Percentiles rank a stretch among this genome's conserved stretches.
These are phyloP conservation scores for Intellagama lesueurii DNA, from an alignment of 2,797 vertebrate species.

Conservation along the genomic window DNA sequence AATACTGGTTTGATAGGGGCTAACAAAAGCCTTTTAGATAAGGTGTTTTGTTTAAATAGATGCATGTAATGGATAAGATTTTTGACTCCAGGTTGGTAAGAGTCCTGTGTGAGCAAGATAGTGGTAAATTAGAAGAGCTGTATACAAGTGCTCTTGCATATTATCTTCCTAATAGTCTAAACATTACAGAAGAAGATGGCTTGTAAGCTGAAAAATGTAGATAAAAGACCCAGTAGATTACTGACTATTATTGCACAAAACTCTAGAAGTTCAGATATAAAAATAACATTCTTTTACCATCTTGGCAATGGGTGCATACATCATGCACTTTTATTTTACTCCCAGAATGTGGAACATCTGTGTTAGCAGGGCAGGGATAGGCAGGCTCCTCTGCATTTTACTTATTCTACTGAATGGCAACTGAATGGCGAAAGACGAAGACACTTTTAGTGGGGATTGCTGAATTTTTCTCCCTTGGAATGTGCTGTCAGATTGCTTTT, in stretches of 20 bases:
- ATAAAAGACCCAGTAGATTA: accelerated
- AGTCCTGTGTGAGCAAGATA: constrained; percentile 60
- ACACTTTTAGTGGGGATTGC: too few relatives aligned
- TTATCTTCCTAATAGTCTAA: constrained; percentile 9
- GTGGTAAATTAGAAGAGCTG: constrained; percentile 33
- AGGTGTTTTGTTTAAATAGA: constrained; percentile 63
- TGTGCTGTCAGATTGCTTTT: too few relatives aligned
- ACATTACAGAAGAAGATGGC: neutral
- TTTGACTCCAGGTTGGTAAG: constrained; percentile 63
- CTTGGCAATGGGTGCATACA: neutral
- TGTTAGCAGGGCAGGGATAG: too few relatives aligned
- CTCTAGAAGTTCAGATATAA: neutral
- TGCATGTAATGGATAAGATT: constrained; percentile 70
- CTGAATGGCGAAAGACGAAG: too few relatives aligned
- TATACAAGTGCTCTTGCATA: constrained; percentile 22
- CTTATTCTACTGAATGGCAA: too few relatives aligned
- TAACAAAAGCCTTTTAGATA: constrained; percentile 66
- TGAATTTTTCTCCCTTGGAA: too few relatives aligned
- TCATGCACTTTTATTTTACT: too few relatives aligned
- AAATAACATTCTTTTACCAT: neutral
- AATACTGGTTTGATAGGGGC: constrained; percentile 59
- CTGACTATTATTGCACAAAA: neutral
- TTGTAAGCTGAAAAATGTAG: neutral
- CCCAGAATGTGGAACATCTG: too few relatives aligned
- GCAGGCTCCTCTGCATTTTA: too few relatives aligned